Percentiles rank a stretch among this genome's conserved stretches.
phyloP scores from a whole-genome alignment of 2,113 vertebrate genomes.

The Sylvilagus bachmani region DNA sequence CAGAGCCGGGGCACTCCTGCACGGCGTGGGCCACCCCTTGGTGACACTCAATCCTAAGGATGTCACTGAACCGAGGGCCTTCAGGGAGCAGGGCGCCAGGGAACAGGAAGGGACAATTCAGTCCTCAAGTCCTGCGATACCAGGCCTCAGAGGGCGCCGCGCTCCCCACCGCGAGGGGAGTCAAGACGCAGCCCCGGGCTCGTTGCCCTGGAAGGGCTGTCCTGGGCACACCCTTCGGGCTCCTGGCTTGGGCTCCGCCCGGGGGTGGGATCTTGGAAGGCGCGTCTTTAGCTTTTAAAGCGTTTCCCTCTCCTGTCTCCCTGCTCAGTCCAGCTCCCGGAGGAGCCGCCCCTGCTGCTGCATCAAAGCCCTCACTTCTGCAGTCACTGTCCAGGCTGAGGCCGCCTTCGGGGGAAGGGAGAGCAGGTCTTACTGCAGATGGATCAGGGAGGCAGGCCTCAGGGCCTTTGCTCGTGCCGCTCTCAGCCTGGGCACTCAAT shows the following conservation, averaged over 20 bases:
- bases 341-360: neutral
- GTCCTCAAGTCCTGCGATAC: constrained; percentile 65
- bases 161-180: neutral
- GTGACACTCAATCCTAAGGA: neutral
- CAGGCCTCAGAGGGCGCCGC: constrained; percentile 32
- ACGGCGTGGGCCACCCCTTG: neutral
- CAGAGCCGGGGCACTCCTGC: too few relatives aligned
- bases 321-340: too few relatives aligned
- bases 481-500: neutral
- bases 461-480: neutral
- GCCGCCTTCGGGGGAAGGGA: neutral
- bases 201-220: neutral
- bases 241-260: constrained; percentile 25
- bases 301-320: neutral
- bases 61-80: neutral
- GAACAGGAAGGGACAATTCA: constrained; percentile 41
- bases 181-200: neutral
- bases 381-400: neutral
- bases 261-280: constrained; percentile 32
- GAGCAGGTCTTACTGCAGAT: too few relatives aligned
- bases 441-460: neutral
- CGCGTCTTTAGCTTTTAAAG: neutral
- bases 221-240: constrained; percentile 19
- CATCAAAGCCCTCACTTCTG: neutral
- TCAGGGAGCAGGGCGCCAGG: neutral